Base-by-base conservation (phyloP, 2,888 invertebrate species). In the Hydraecia micacea region DNA sequence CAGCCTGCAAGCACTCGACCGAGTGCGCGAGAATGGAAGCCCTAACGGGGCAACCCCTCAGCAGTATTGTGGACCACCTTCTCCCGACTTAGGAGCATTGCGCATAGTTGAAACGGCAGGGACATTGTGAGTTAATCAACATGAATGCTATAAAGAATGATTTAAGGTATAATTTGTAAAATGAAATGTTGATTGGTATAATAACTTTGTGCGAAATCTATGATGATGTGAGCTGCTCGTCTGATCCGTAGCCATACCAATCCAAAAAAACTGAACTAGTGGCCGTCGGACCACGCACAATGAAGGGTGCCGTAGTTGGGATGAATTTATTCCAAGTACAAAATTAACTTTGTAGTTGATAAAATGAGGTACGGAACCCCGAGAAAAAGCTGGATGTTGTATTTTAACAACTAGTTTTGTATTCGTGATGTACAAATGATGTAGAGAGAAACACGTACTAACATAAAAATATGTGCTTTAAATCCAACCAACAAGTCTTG, bases 31-130 rank as follows among this genome's bases (percentile, higher is more conserved):
- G 68, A 71, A 63, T 55, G 66, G 36, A 58, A 79, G 63, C 65
- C 39, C 46, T 75, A 63, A 52, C 52, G 58, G 68, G 28, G 32
- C 55, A 71, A 68, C 55, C 70, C 70, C 70, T 73, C 80, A 67
- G 79, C 72, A 71, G 75, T 71, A 81, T 67, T 83, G 67, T 84
- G 80, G 70, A 74, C 77, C 63, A 79, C 55, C 68, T 63, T 66
- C 39, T 79, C 39, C 15, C 25, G 36, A 73, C 73, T 74, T 58
- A 28, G 0, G 18, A 55, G 58, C 36, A 63, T 46, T 68, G 21
- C 28, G 21, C 36, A 67, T 67, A 78, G 36, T 69, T 77, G 11
- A 32, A 65, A 2, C 9, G 11, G 13, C n/a, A 42, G 2, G n/a
- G 18, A 42, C 2, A 49, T 62, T 73, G 25, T 42, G 2, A 65